These are phyloP conservation scores for Hoplodrina ambigua DNA, from an alignment of 2,888 invertebrate species.

Conservation along the genomic window DNA sequence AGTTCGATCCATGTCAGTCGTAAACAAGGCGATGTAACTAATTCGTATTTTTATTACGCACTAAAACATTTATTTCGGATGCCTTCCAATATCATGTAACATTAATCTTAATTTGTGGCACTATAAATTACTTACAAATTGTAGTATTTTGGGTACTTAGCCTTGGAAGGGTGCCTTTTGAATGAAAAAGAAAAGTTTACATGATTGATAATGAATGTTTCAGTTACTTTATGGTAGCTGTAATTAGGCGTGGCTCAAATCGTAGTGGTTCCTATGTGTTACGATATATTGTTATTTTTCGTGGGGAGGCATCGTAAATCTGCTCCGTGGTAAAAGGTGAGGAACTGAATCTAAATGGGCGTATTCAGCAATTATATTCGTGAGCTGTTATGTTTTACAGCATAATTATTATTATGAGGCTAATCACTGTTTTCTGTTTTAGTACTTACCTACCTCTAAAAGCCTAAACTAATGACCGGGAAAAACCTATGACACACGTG, in stretches of 20 bases:
- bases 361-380: constrained; percentile 10
- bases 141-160: constrained; percentile 53
- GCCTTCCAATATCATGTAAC: constrained; percentile 55
- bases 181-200: constrained; percentile 29
- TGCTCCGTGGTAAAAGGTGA: constrained; percentile 26
- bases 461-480: neutral
- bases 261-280: constrained; percentile 29
- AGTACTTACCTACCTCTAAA: neutral
- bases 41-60: constrained; percentile 52
- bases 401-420: constrained; percentile 11
- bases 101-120: constrained; percentile 63
- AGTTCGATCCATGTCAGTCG: constrained; percentile 38
- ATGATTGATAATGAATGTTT: constrained; percentile 41
- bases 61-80: constrained; percentile 55
- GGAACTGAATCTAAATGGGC: constrained; percentile 17
- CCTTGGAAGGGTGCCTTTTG: constrained; percentile 45
- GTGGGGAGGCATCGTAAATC: constrained; percentile 36
- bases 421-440: neutral
- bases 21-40: constrained; percentile 49
- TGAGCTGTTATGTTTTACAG: constrained; percentile 35
- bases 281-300: constrained; percentile 29
- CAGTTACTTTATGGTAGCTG: constrained; percentile 33
- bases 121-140: constrained; percentile 60
- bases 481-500: neutral
- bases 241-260: constrained; percentile 45